phyloP scores from a whole-genome alignment of 35 echinoderm and acorn worm species.

The Apostichopus japonicus region DNA sequence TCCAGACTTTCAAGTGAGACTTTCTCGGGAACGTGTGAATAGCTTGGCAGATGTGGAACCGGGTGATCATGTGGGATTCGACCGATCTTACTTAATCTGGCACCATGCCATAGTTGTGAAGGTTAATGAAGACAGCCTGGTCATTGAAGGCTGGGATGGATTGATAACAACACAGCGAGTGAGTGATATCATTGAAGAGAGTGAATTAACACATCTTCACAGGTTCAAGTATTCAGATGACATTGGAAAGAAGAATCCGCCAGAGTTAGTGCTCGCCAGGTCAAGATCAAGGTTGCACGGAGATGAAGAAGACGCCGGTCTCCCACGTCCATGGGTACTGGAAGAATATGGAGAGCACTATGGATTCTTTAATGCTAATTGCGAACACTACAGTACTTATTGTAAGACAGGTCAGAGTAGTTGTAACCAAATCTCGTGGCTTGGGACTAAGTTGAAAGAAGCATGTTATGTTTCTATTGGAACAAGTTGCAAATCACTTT shows the following conservation, averaged over 20 bases:
- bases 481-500: neutral
- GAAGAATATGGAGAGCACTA: neutral
- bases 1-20: conserved; percentile 21
- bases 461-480: neutral
- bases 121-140: neutral
- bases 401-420: conserved; percentile 1
- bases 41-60: neutral
- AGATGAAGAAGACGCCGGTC: conserved; percentile 21
- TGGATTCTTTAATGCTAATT: conserved; percentile 21
- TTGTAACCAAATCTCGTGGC: neutral
- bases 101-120: conserved; percentile 34
- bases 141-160: conserved; percentile 13
- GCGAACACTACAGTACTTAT: conserved; percentile 26
- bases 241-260: neutral
- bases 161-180: neutral
- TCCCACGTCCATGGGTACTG: neutral
- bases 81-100: neutral
- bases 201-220: neutral
- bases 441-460: neutral
- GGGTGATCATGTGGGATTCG: conserved; percentile 26
- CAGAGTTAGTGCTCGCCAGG: neutral
- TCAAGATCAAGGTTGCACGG: neutral
- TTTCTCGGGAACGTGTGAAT: neutral
- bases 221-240: neutral
- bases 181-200: neutral